Base-by-base conservation (phyloP, 2,797 vertebrate genomes). In the Eutrigla gurnardus region DNA sequence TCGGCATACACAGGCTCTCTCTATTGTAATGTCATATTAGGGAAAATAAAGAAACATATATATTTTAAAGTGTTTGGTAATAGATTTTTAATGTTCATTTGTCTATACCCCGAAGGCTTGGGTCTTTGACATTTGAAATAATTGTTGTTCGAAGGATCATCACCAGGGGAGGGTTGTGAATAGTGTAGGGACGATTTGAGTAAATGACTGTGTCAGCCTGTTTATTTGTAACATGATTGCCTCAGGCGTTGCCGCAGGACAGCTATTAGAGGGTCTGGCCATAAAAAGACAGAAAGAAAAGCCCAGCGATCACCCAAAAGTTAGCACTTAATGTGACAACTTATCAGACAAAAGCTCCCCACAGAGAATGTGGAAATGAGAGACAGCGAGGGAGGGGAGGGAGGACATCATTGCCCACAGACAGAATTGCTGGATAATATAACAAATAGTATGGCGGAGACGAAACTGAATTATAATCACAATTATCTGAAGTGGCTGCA, bases 41-140 rank as follows among this genome's bases (percentile, higher is more conserved):
- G 18, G 59, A 80, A 82, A 81, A 81, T 87, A 85, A 87, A 65
- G 70, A 75, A 84, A 89, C 67, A 91, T 93, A 88, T 90, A 87
- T 88, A 85, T 90, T 96, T 96, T 95, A 85, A 93, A 94, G 96
- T 96, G 94, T 95, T 96, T 94, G 95, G 95, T 99, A 99, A 98
- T 98, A 98, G 97, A 98, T 98, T 98, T 95, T 92, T 97, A 97
- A 98, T 97, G 97, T 98, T 97, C 97, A 97, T 98, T 97, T 97
- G 95, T 97, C 91, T 94, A 92, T 95, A 95, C 95, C 98, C 96
- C 84, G 91, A 89, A 96, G 97, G 97, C 95, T 96, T 92, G 93
- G 96, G 97, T 95, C 96, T 96, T 96, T 98, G 97, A 98, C 97
- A 99, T 97, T 98, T 98, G 95, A 96, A 98, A 98, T 99, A 97